Percentiles rank a stretch among this genome's conserved stretches.
Evolutionary conservation across 2,888 invertebrate genomes (phyloP).

Genomic region (Melanotus villosus): DNA sequence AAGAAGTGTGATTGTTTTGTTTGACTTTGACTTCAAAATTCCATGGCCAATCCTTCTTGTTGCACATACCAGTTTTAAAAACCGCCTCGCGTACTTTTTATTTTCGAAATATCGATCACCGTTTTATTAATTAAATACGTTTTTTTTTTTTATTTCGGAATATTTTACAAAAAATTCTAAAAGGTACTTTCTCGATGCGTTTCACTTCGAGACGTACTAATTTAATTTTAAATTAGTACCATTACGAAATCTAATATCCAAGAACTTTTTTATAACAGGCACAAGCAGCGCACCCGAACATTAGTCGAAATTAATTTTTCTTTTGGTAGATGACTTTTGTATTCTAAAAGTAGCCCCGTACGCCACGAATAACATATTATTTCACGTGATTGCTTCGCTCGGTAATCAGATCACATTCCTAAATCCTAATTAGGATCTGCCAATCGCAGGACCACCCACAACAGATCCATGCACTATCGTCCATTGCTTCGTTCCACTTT

Average conservation of each 20-base stretch:
- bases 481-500: neutral
- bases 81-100: too few species aligned
- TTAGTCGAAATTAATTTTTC: constrained; percentile 22
- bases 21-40: too few species aligned
- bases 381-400: constrained; percentile 44
- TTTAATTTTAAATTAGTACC: constrained; percentile 2
- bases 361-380: constrained; percentile 28
- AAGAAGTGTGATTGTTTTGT: too few species aligned
- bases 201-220: neutral
- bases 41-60: too few species aligned
- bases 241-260: constrained; percentile 7
- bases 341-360: constrained; percentile 16
- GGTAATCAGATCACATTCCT: constrained; percentile 48
- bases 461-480: constrained; percentile 18
- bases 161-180: too few species aligned
- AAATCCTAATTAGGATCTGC: constrained; percentile 48
- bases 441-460: constrained; percentile 50
- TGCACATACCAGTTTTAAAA: too few species aligned
- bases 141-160: too few species aligned
- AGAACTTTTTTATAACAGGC: neutral
- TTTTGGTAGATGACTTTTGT: constrained; percentile 3
- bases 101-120: too few species aligned
- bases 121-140: too few species aligned
- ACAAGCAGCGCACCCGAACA: neutral
- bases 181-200: neutral